phyloP scores from a whole-genome alignment of 2,888 invertebrate genomes.

The Netelia inedita region DNA sequence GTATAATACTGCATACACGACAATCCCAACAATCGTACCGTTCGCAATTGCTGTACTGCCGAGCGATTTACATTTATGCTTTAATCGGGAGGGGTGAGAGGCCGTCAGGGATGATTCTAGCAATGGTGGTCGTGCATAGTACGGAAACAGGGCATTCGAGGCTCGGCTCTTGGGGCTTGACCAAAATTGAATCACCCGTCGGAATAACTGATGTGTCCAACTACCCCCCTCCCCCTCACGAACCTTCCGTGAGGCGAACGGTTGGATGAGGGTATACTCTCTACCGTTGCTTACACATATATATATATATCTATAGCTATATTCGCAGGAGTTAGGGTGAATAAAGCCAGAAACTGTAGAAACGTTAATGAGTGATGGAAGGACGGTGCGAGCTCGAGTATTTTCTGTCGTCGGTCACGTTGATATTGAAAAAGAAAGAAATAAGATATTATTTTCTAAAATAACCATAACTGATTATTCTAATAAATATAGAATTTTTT shows the following conservation, averaged over 20 bases:
- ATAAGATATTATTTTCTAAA: neutral
- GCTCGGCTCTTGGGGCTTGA: slow-evolving; percentile 34
- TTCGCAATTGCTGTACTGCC: slow-evolving; percentile 33
- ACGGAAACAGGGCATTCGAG: slow-evolving; percentile 22
- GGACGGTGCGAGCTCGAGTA: neutral
- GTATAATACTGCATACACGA: slow-evolving; percentile 4
- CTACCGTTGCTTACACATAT: neutral
- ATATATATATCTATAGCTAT: neutral
- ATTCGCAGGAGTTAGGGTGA: neutral
- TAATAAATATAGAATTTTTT: neutral
- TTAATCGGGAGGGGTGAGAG: slow-evolving; percentile 39
- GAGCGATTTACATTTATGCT: slow-evolving; percentile 56
- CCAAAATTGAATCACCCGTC: slow-evolving; percentile 58
- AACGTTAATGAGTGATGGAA: slow-evolving; percentile 26
- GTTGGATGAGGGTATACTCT: slow-evolving; percentile 17
- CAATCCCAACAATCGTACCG: slow-evolving; percentile 37
- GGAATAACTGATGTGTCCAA: slow-evolving; percentile 56
- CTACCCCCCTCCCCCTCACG: slow-evolving; percentile 1
- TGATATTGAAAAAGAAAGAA: neutral
- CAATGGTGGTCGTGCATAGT: slow-evolving; percentile 22
- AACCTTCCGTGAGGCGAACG: slow-evolving; percentile 10
- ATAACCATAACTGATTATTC: neutral
- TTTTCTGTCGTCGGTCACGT: neutral
- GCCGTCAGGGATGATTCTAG: slow-evolving; percentile 12
- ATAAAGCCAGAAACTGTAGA: slow-evolving; percentile 6